Base-by-base conservation (phyloP, 2,797 vertebrate species). In the Odontamblyopus lacepedii region DNA sequence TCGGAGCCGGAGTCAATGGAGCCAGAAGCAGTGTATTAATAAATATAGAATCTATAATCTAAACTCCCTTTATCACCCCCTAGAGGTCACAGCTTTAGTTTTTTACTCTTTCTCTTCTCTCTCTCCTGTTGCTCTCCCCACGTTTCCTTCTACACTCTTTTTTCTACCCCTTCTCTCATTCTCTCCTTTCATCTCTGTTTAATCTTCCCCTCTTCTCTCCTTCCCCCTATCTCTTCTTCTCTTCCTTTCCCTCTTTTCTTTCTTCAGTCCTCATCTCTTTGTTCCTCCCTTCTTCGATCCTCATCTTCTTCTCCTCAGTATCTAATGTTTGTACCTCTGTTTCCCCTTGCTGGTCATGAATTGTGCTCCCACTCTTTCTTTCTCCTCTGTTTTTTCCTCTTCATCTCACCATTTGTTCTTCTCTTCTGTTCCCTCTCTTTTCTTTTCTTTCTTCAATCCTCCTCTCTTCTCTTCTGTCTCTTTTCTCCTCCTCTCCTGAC, bases 311-410 rank as follows among this genome's bases (percentile, higher is more conserved):
- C 68, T 78, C 81, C 60, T 77, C 63, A 50, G 82, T 68, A 62
- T 69, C 70, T 82, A 64, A 74, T 80, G 30, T 78, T 83, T 84
- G 78, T 32, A 38, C 71, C 76, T 62, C 26, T 27, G 6, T 0
- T 59, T 35, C 66, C 66, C 69, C 76, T 7, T 61, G 64, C 86
- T 98, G 98, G 97, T 85, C 95, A 98, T 82, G 95, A 98, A 93
- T 99, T 98, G 78, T 99, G 98, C 81, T 32, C 30, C 30, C 30
- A 32, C 30, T 32, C 30, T 32, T 4, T 30, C 2, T 32, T 32
- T 32, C 30, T 32, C 5, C 30, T 4, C 30, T 32, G 30, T 32
- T 5, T 32, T 32, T 32, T 32, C 29, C 29, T 30, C 29, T 30
- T 30, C 29, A 30, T 30, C 29, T 30, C 29, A 30, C 92, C 19